Conservation (phyloP, 35 echinoderm and acorn worm genomes). For the Antedon bifida region DNA sequence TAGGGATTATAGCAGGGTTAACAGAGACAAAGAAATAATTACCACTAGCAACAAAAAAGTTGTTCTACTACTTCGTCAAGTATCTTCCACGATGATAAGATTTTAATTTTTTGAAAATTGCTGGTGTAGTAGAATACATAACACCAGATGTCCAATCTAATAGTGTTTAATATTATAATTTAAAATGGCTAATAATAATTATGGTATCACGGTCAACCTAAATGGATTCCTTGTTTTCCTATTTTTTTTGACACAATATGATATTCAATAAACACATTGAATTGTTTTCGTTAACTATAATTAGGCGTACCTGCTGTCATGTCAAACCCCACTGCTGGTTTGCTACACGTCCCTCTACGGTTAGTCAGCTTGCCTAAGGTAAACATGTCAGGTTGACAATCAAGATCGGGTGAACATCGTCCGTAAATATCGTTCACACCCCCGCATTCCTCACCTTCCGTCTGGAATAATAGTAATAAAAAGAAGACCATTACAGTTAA, state of each 20-base stretch:
- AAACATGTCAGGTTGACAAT: neutral
- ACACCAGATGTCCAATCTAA: no score
- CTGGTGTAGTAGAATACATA: no score
- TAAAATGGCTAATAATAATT: no score
- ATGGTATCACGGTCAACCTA: no score
- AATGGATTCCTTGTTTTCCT: neutral
- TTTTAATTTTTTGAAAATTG: no score
- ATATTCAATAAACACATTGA: neutral
- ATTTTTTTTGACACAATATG: neutral
- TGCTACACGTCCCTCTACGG: neutral
- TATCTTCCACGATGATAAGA: no score
- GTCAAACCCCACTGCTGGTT: neutral
- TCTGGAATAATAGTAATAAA: neutral
- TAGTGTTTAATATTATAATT: no score
- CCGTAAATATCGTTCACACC: neutral
- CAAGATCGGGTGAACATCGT: neutral
- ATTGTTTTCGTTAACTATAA: neutral
- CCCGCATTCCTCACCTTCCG: neutral
- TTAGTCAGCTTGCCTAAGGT: neutral
- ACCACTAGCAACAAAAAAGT: no score
- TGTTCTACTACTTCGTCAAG: no score
- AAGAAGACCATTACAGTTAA: neutral
- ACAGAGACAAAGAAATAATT: no score
- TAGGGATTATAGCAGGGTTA: no score
- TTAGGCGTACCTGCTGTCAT: neutral